These are phyloP conservation scores for Gisinianus flammeolus DNA, from an alignment of 2,888 invertebrate genomes.

Conservation along the genomic window DNA sequence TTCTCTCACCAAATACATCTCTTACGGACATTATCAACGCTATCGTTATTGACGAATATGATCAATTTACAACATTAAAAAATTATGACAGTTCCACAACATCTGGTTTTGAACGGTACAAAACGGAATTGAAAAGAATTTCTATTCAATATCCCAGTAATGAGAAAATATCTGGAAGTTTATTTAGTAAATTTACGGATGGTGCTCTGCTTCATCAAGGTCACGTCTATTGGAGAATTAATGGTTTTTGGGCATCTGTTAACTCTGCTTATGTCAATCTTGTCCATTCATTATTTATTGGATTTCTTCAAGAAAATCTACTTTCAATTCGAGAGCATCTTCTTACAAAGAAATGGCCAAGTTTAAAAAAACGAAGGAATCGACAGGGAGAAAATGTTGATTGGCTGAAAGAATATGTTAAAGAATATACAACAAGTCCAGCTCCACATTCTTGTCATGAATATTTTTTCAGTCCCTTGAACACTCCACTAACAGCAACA, in stretches of 20 bases:
- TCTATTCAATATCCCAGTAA: not conserved
- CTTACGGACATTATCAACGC: not conserved
- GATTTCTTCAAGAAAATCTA: not conserved
- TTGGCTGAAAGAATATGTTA: not conserved
- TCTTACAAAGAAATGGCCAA: not conserved
- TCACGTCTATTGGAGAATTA: not conserved
- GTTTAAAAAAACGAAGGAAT: not conserved
- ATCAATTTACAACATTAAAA: not conserved
- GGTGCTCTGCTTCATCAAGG: not conserved
- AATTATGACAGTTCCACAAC: not conserved
- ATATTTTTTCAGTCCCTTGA: too few relatives aligned
- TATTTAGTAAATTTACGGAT: not conserved
- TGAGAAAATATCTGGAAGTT: not conserved
- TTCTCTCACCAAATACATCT: not conserved
- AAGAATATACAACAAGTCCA: not conserved
- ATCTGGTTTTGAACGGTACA: not conserved
- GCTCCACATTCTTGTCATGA: too few relatives aligned
- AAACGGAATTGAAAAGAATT: not conserved
- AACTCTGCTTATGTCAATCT: not conserved
- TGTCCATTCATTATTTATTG: not conserved
- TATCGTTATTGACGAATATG: not conserved
- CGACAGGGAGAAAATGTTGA: not conserved
- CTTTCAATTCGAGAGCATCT: not conserved
- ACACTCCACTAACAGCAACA: too few relatives aligned
- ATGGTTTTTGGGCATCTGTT: not conserved